phyloP scores from a whole-genome alignment of 2,888 invertebrate genomes.

The Suillia variegata region DNA sequence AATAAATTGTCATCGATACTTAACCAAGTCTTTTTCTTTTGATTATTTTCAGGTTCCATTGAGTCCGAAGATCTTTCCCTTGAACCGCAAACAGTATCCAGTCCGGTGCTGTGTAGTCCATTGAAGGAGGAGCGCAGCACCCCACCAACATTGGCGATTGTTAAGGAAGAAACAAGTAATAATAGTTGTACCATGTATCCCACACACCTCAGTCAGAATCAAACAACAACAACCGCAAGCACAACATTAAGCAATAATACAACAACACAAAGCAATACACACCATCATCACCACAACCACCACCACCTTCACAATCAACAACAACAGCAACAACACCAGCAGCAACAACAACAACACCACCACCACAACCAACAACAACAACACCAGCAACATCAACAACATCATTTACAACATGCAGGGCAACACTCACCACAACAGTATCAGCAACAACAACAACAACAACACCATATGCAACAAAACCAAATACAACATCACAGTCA shows the following conservation, averaged over 20 bases:
- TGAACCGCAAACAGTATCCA: conserved; percentile 64
- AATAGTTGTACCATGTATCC: conserved; percentile 66
- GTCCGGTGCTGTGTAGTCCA: conserved; percentile 65
- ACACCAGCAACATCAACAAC: conserved; percentile 37
- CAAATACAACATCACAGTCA: conserved; percentile 46
- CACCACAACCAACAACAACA: conserved; percentile 40
- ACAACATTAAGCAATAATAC: conserved; percentile 44
- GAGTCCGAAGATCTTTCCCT: conserved; percentile 80
- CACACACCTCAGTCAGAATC: conserved; percentile 45
- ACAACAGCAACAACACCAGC: conserved; percentile 46
- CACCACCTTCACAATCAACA: conserved; percentile 42
- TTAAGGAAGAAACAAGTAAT: conserved; percentile 77
- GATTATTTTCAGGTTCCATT: conserved; percentile 70
- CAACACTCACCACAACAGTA: conserved; percentile 58
- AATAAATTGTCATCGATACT: no score
- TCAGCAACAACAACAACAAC: conserved; percentile 45
- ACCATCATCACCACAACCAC: conserved; percentile 38
- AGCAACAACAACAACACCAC: conserved; percentile 43
- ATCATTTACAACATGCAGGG: conserved; percentile 44
- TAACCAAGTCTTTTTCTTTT: background rate
- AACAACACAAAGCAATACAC: conserved; percentile 44
- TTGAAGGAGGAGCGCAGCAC: conserved; percentile 72
- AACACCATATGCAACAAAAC: conserved; percentile 39
- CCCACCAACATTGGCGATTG: conserved; percentile 68
- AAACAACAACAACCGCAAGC: conserved; percentile 41